Conservation (phyloP, 2,113 vertebrate species). For the Hypanus sabinus region DNA sequence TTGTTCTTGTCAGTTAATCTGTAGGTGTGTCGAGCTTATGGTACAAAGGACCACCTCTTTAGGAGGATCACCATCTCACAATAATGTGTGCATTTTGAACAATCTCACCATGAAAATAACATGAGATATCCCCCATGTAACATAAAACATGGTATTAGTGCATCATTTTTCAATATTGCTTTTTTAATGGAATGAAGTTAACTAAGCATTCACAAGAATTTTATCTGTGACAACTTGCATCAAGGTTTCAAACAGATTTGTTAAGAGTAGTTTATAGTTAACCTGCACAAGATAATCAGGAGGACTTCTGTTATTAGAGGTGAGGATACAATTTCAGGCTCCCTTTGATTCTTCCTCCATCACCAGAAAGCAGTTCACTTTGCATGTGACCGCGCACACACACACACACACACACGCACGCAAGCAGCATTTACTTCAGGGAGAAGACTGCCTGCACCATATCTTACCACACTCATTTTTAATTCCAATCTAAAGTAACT, state of each 20-base stretch:
- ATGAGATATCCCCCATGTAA: no score
- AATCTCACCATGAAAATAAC: no score
- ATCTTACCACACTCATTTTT: neutral
- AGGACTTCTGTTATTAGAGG: neutral
- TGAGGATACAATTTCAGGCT: neutral
- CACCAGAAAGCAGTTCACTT: neutral
- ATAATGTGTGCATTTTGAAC: neutral
- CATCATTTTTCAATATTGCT: neutral
- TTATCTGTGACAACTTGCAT: neutral
- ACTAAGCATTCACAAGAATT: neutral
- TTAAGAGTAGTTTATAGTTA: neutral
- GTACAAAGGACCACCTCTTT: neutral
- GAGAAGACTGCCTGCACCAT: neutral
- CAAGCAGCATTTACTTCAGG: neutral
- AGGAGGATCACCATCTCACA: neutral
- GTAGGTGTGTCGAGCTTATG: neutral
- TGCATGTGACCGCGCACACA: neutral
- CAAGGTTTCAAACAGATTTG: neutral
- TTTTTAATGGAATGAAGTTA: neutral
- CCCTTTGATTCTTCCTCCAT: neutral
- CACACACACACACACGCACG: neutral
- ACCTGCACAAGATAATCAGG: neutral
- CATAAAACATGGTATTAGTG: no score
- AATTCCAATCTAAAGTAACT: conserved; percentile 38
- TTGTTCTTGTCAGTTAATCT: neutral